phyloP scores from a whole-genome alignment of 2,113 vertebrate genomes.

The Malurus cyaneus region DNA sequence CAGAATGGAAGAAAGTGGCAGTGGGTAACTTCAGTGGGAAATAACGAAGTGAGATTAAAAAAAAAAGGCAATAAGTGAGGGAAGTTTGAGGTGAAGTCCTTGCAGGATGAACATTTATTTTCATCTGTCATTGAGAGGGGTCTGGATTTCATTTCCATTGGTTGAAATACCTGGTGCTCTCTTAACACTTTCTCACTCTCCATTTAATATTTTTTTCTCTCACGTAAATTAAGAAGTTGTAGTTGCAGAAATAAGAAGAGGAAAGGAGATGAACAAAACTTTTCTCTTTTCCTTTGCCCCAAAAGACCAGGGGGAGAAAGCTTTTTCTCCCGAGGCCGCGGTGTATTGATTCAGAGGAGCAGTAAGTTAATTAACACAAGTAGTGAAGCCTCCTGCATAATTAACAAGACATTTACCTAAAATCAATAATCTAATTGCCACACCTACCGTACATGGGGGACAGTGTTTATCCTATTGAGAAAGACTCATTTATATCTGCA shows the following conservation, averaged over 20 bases:
- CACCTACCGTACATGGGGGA: slow-evolving; percentile 75
- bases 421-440: slow-evolving; percentile 89
- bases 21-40: neutral
- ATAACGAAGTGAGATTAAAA: neutral
- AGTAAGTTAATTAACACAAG: slow-evolving; percentile 83
- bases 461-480: slow-evolving; percentile 76
- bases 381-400: slow-evolving; percentile 82
- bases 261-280: neutral
- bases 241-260: neutral
- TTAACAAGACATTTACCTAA: slow-evolving; percentile 85
- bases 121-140: neutral
- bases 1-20: neutral
- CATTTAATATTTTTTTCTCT: neutral
- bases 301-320: slow-evolving; percentile 15
- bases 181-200: neutral
- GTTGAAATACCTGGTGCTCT: neutral
- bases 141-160: neutral
- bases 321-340: slow-evolving; percentile 66
- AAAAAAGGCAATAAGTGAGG: neutral
- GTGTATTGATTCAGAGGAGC: slow-evolving; percentile 80
- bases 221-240: neutral
- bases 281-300: neutral
- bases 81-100: neutral
- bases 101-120: neutral
- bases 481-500: slow-evolving; percentile 75